Conservation (phyloP, 1,140 invertebrate species). For the Drosophila seguyi region DNA sequence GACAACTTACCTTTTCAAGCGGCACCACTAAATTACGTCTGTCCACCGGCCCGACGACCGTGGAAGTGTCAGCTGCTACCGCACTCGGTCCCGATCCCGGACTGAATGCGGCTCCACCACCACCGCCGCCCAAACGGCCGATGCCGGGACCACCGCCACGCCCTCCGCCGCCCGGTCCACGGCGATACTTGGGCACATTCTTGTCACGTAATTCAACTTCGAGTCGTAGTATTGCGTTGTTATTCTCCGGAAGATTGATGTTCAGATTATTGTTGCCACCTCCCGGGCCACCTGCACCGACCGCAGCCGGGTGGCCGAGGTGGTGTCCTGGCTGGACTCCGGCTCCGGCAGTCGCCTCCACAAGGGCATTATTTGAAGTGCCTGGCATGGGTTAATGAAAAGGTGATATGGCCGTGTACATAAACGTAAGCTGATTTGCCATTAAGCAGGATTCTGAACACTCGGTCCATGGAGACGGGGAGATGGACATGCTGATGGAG, state of each 20-base stretch:
- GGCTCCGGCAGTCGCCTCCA: conserved; percentile 28
- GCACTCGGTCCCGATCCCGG: conserved; percentile 2
- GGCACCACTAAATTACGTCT: conserved; percentile 78
- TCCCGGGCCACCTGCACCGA: conserved; percentile 28
- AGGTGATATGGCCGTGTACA: conserved; percentile 45
- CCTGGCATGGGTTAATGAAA: conserved; percentile 71
- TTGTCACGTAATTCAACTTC: conserved; percentile 86
- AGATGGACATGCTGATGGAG: background rate
- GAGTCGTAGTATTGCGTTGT: conserved; percentile 84
- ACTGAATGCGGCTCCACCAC: conserved; percentile 1
- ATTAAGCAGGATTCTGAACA: conserved; percentile 25
- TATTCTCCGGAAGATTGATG: conserved; percentile 83
- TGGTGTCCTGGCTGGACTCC: conserved; percentile 34
- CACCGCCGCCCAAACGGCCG: conserved; percentile 36
- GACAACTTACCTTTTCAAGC: conserved; percentile 85
- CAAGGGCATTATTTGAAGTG: conserved; percentile 66
- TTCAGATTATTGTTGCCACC: conserved; percentile 84
- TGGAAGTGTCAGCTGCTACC: conserved; percentile 30
- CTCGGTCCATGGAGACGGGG: background rate
- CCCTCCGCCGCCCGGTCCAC: conserved; percentile 39
- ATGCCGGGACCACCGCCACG: conserved; percentile 40
- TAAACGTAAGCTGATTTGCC: conserved; percentile 43
- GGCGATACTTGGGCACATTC: conserved; percentile 82
- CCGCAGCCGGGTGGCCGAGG: conserved; percentile 28
- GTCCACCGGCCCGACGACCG: conserved; percentile 55